Conservation (phyloP, 2,113 vertebrate genomes). For the Heterotis niloticus region DNA sequence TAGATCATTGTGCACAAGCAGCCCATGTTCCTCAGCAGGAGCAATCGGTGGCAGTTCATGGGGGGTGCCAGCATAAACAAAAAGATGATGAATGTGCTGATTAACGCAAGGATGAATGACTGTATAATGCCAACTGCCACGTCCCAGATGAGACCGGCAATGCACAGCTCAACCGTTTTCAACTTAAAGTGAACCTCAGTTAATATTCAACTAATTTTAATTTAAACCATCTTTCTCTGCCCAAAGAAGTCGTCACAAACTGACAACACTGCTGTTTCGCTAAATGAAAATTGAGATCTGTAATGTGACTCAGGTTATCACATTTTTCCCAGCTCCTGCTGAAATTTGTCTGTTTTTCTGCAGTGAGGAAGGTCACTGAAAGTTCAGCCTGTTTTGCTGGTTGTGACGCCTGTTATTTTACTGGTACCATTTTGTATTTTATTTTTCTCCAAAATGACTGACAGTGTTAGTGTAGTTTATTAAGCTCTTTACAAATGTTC, state of each 20-base stretch:
- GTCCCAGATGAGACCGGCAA: not conserved
- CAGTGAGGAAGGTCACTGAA: too few relatives aligned
- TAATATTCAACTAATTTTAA: too few relatives aligned
- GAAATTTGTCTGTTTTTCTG: too few relatives aligned
- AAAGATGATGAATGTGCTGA: constrained; percentile 27
- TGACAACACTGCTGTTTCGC: not conserved
- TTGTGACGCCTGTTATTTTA: too few relatives aligned
- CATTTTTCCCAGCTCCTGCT: not conserved
- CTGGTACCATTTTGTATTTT: too few relatives aligned
- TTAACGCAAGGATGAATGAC: constrained; percentile 21
- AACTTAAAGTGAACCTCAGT: not conserved
- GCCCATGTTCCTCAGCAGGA: constrained; percentile 23
- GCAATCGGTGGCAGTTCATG: constrained; percentile 24
- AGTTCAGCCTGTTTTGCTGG: too few relatives aligned
- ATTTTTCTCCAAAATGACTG: too few relatives aligned
- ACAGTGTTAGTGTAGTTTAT: too few relatives aligned
- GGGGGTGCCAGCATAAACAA: constrained; percentile 12
- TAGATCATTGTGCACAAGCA: constrained; percentile 33
- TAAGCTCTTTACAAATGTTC: too few relatives aligned
- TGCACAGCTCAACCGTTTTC: constrained; percentile 13
- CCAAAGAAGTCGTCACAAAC: constrained; percentile 6
- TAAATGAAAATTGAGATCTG: not conserved
- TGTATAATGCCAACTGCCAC: constrained; percentile 3
- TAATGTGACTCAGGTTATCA: not conserved
- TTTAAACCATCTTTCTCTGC: not conserved